Conservation (phyloP, 2,113 vertebrate genomes). For the Spheniscus mendiculus region DNA sequence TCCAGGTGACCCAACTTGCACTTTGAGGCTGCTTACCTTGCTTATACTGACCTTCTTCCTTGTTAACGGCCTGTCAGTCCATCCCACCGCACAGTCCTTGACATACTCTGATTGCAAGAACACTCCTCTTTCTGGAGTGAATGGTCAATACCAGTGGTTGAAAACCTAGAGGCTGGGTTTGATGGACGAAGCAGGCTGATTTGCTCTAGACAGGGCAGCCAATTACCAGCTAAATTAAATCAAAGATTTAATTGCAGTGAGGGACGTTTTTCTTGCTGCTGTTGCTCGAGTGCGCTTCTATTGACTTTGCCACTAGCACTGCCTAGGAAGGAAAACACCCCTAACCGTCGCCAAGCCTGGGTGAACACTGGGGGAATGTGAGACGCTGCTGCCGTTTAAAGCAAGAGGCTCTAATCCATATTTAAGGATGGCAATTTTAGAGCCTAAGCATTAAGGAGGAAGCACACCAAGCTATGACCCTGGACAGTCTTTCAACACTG, state of each 20-base stretch:
- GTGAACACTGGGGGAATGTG: accelerated
- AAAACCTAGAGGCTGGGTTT: not conserved
- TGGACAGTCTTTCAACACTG: accelerated
- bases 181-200: not conserved
- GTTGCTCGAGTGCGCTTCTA: not conserved
- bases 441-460: not conserved
- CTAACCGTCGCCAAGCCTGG: accelerated
- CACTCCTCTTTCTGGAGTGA: not conserved
- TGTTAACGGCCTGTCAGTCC: accelerated
- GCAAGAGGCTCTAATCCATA: not conserved
- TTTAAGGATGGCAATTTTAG: not conserved
- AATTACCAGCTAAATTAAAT: not conserved
- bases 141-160: not conserved
- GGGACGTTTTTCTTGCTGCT: not conserved
- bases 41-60: not conserved
- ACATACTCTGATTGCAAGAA: accelerated
- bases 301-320: not conserved
- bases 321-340: not conserved
- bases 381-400: not conserved
- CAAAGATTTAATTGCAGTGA: not conserved
- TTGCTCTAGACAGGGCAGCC: not conserved
- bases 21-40: not conserved
- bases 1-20: too few species aligned
- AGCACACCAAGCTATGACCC: accelerated
- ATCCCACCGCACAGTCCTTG: accelerated